Evolutionary conservation across 1,140 invertebrate species (phyloP).

Genomic region (Neelides sp.): DNA sequence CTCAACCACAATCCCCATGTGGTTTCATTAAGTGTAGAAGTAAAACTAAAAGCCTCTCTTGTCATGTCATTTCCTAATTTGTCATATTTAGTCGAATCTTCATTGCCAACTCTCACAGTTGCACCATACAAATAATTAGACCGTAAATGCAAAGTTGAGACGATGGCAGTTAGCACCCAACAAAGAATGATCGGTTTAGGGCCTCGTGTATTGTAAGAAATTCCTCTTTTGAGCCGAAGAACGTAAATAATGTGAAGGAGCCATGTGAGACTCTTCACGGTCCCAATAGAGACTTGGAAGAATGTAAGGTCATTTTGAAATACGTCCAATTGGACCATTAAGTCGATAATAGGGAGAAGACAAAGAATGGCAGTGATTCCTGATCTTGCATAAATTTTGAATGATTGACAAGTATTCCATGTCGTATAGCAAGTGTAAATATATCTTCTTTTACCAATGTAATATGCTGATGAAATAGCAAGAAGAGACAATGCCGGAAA

Average conservation of each 20-base stretch:
- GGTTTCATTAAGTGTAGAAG: background rate
- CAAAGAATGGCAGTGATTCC: background rate
- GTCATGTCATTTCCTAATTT: background rate
- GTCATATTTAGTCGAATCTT: background rate
- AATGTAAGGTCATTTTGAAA: constrained; percentile 10
- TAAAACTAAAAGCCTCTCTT: background rate
- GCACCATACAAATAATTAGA: constrained; percentile 34
- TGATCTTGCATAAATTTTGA: constrained; percentile 18
- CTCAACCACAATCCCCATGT: constrained; percentile 10
- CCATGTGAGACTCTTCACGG: constrained; percentile 25
- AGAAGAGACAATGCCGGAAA: constrained; percentile 28
- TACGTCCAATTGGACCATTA: constrained; percentile 14
- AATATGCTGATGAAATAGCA: constrained; percentile 31
- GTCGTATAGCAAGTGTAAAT: constrained; percentile 16
- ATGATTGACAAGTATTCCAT: constrained; percentile 25
- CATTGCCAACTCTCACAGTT: constrained; percentile 20
- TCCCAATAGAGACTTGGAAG: constrained; percentile 3
- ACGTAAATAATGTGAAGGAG: constrained; percentile 58
- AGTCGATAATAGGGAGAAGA: constrained; percentile 5
- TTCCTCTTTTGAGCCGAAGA: constrained; percentile 44
- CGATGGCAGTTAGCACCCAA: constrained; percentile 49
- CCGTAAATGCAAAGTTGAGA: constrained; percentile 46
- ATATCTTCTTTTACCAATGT: constrained; percentile 25
- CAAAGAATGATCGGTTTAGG: constrained; percentile 50
- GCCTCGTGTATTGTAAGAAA: constrained; percentile 51